phyloP scores from a whole-genome alignment of 1,140 invertebrate species.

The Drosophila ambigua region DNA sequence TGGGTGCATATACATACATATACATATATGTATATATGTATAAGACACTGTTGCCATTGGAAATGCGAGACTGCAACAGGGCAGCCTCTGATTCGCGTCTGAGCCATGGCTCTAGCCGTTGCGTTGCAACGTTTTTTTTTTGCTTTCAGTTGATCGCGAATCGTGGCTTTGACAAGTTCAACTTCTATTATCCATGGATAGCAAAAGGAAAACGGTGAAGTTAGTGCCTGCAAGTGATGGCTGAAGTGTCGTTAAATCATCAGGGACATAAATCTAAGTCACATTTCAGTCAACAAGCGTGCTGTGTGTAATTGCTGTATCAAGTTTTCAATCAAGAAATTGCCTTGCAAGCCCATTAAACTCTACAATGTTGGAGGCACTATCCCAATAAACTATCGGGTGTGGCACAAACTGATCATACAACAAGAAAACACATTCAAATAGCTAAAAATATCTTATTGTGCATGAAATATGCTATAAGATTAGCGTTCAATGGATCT shows the following conservation, averaged over 20 bases:
- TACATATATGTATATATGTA: constrained; percentile 8
- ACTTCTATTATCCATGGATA: constrained; percentile 7
- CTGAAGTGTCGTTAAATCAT: too few species aligned
- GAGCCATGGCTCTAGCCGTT: background rate
- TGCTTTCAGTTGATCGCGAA: constrained; percentile 43
- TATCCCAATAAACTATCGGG: background rate
- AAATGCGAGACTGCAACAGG: constrained; percentile 30
- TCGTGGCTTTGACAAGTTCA: constrained; percentile 57
- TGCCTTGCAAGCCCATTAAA: background rate
- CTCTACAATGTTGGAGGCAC: background rate
- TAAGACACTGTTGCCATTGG: constrained; percentile 19
- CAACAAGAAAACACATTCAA: too few species aligned
- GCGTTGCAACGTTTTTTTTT: constrained; percentile 11
- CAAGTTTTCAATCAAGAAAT: background rate
- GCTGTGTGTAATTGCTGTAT: background rate
- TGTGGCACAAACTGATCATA: too few species aligned
- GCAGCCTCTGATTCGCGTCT: constrained; percentile 16
- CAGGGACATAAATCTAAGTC: too few species aligned
- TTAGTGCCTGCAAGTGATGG: too few species aligned
- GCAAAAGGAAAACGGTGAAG: background rate
- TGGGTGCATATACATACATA: background rate
- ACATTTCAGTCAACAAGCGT: background rate
- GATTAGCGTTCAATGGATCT: too few species aligned
- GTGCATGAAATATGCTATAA: too few species aligned
- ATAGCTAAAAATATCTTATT: too few species aligned